These are phyloP conservation scores for Limnothrissa miodon DNA, from an alignment of 2,113 vertebrate species.

Conservation along the genomic window DNA sequence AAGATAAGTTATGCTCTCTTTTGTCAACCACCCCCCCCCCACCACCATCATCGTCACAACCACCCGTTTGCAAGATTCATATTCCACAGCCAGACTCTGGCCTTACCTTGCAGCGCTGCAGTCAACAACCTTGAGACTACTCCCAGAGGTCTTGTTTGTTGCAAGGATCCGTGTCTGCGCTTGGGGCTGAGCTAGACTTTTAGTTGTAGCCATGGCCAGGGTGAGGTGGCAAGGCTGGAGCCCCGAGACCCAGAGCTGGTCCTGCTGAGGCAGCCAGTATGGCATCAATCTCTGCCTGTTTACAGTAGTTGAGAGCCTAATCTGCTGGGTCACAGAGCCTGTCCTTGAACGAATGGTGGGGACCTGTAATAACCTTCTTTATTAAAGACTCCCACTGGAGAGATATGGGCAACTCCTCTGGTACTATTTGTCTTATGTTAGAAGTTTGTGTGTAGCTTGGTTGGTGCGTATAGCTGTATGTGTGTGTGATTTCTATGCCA, in stretches of 20 bases:
- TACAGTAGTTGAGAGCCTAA: constrained; percentile 6
- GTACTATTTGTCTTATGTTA: not conserved
- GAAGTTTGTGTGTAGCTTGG: not conserved
- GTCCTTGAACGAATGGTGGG: not conserved
- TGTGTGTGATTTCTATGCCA: not conserved
- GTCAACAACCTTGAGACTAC: not conserved
- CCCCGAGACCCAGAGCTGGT: not conserved
- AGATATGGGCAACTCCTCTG: not conserved
- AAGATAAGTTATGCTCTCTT: not conserved
- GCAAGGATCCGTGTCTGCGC: not conserved
- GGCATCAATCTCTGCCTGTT: constrained; percentile 3
- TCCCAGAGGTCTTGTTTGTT: not conserved
- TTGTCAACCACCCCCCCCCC: not conserved
- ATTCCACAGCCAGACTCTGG: not conserved
- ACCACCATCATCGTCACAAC: not conserved
- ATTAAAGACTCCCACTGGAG: constrained; percentile 1
- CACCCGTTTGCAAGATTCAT: not conserved
- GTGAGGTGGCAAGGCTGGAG: not conserved
- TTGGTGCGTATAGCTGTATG: not conserved
- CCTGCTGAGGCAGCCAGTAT: not conserved
- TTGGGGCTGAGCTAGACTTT: not conserved
- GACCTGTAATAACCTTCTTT: not conserved
- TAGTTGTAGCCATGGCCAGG: not conserved
- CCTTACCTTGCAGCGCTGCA: not conserved
- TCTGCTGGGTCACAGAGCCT: not conserved